Evolutionary conservation across 2,888 invertebrate species (phyloP).

Genomic region (Heliconius sara): DNA sequence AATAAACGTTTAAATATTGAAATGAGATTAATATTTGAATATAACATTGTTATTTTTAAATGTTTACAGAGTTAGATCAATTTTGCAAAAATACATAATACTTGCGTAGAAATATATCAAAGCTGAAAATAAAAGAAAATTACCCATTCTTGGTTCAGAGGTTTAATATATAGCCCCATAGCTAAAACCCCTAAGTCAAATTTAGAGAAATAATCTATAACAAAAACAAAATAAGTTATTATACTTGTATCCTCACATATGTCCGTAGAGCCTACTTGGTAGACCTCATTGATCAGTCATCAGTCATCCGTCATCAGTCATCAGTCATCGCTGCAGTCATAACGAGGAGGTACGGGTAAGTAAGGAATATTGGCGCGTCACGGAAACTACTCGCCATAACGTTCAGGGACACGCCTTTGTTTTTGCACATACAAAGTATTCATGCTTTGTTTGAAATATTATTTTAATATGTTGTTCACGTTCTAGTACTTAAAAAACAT

Average conservation of each 20-base stretch:
- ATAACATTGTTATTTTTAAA: no score
- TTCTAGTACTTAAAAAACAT: not conserved
- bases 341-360: not conserved
- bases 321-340: not conserved
- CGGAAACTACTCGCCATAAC: not conserved
- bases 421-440: not conserved
- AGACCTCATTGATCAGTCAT: not conserved
- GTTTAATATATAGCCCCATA: no score
- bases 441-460: not conserved
- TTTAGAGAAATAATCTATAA: no score
- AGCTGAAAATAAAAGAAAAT: no score
- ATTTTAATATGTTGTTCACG: not conserved
- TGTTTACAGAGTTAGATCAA: no score
- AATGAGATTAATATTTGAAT: no score
- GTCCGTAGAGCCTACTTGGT: not conserved
- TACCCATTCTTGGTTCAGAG: no score
- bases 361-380: slow-evolving; percentile 18
- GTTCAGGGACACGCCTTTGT: not conserved
- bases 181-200: no score
- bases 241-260: no score
- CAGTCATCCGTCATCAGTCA: not conserved
- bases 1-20: not conserved
- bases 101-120: no score
- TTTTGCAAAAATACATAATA: no score
- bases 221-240: no score